Percentiles rank a stretch among this genome's conserved stretches.
Conservation (phyloP, 2,797 vertebrate species). For the Spheniscus humboldti region DNA sequence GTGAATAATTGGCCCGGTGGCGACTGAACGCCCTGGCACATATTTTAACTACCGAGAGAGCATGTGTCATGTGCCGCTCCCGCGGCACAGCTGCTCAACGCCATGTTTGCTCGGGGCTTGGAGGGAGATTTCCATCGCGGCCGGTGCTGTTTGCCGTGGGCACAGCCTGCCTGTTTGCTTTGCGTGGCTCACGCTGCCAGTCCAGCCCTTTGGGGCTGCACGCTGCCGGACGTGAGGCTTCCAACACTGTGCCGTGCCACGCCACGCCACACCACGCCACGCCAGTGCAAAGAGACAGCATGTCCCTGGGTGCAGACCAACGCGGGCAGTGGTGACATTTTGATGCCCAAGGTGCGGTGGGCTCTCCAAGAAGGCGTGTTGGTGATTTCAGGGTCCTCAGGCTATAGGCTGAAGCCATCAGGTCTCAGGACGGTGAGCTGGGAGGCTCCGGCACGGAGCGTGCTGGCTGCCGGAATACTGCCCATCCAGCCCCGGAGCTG, state of each 20-base stretch:
- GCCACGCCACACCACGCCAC: too few relatives aligned
- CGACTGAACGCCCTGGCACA: neutral
- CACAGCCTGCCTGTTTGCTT: neutral
- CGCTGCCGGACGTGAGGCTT: rapidly evolving
- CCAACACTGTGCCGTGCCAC: neutral
- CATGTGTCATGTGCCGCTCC: neutral
- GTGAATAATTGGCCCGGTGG: neutral
- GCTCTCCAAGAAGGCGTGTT: neutral
- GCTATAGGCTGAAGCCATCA: neutral
- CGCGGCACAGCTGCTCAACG: neutral
- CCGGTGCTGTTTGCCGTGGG: neutral
- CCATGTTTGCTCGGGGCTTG: neutral
- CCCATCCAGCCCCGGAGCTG: neutral
- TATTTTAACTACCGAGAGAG: neutral
- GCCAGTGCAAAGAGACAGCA: neutral
- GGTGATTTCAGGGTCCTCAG: neutral
- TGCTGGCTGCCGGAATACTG: neutral
- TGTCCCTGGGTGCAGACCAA: neutral
- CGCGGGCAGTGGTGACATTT: rapidly evolving
- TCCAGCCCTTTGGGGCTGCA: neutral
- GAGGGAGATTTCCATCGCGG: neutral
- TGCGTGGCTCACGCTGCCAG: rapidly evolving
- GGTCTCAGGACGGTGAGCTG: neutral
- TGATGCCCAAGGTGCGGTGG: neutral
- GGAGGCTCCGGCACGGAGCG: neutral